These are phyloP conservation scores for Melipona quadrifasciata DNA, from an alignment of 1,140 invertebrate genomes.

Conservation along the genomic window DNA sequence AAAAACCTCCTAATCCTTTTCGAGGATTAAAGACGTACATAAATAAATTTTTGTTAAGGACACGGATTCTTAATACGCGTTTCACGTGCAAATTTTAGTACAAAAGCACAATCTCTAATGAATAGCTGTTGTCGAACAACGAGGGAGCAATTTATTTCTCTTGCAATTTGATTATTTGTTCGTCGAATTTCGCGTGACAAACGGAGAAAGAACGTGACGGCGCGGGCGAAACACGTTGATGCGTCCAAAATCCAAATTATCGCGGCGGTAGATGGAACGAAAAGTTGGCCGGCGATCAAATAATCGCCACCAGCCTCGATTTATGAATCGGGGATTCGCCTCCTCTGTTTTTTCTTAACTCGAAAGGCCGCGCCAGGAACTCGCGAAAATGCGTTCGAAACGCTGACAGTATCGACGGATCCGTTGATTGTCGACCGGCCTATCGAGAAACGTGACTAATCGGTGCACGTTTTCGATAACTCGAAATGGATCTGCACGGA, in stretches of 20 bases:
- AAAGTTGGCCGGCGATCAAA: constrained; percentile 34
- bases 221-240: neutral
- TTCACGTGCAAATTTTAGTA: no score
- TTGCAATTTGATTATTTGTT: neutral
- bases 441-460: neutral
- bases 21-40: no score
- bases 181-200: neutral
- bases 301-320: neutral
- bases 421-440: neutral
- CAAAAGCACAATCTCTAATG: neutral
- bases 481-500: neutral
- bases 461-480: neutral
- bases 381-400: neutral
- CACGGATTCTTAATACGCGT: no score
- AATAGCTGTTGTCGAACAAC: constrained; percentile 1
- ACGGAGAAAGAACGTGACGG: neutral
- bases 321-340: neutral
- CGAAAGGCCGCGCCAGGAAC: neutral
- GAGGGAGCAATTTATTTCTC: neutral
- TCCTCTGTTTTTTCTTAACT: neutral
- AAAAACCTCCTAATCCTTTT: no score
- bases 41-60: no score
- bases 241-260: constrained; percentile 12
- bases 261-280: neutral
- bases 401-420: no score